Evolutionary conservation across 2,113 vertebrate genomes (phyloP).

Genomic region (Corythornis madagascariensis): DNA sequence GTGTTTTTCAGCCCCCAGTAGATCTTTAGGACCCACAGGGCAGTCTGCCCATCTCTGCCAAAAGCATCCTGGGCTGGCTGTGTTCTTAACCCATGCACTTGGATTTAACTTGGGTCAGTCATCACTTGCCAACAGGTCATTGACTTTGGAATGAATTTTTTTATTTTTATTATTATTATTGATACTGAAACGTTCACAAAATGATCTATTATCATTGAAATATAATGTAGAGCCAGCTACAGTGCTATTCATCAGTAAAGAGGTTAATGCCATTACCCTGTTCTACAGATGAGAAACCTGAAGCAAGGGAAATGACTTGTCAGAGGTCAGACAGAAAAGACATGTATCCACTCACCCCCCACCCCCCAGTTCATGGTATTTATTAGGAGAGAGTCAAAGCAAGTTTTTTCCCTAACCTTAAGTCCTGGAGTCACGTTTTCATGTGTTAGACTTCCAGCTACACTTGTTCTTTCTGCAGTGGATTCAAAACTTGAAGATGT

Average conservation of each 20-base stretch:
- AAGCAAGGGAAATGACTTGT: neutral
- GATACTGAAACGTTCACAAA: neutral
- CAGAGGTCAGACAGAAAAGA: neutral
- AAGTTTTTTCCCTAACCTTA: neutral
- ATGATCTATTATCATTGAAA: neutral
- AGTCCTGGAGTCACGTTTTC: neutral
- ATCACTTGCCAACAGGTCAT: neutral
- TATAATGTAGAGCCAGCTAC: neutral
- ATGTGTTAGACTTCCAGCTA: neutral
- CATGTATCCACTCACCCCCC: fast-evolving
- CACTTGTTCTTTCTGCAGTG: neutral
- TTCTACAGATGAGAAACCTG: neutral
- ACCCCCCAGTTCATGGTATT: fast-evolving
- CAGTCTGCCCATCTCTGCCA: neutral
- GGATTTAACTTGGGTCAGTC: neutral
- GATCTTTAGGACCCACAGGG: neutral
- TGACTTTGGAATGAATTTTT: neutral
- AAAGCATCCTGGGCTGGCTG: neutral
- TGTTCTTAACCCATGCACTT: neutral
- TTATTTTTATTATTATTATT: neutral
- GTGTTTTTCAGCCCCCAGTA: neutral
- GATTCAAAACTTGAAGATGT: neutral
- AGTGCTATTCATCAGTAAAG: neutral
- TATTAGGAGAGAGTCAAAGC: neutral
- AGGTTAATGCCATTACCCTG: neutral